These are phyloP conservation scores for Omphaloscelis lunosa DNA, from an alignment of 2,888 invertebrate species.

Conservation along the genomic window DNA sequence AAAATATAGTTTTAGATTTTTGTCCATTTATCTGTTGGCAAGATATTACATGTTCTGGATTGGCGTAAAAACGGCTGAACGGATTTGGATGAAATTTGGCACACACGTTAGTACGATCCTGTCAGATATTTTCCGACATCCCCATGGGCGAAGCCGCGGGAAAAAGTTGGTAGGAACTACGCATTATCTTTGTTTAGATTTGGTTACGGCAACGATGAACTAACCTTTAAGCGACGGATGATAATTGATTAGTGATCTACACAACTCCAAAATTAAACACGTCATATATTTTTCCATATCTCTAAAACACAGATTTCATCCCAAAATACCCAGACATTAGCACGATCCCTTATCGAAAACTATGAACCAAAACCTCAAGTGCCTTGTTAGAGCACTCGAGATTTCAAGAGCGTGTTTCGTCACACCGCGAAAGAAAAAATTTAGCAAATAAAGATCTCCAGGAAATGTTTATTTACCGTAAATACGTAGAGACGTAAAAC, in stretches of 20 bases:
- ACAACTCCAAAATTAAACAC: background rate
- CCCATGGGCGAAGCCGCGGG: background rate
- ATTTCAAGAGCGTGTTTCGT: constrained; percentile 63
- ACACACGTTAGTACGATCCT: background rate
- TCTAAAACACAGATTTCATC: constrained; percentile 27
- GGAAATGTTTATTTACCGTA: constrained; percentile 66
- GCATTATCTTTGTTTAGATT: background rate
- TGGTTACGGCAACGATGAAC: background rate
- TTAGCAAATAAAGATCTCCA: constrained; percentile 65
- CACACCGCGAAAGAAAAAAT: constrained; percentile 60
- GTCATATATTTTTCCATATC: constrained; percentile 15
- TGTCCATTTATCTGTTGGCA: background rate
- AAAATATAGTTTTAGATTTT: too few species aligned
- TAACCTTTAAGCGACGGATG: background rate
- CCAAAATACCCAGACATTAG: constrained; percentile 42
- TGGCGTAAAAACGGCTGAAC: background rate
- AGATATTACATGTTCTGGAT: too few species aligned
- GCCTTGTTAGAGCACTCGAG: constrained; percentile 71
- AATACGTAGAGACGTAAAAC: constrained; percentile 71
- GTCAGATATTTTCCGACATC: background rate
- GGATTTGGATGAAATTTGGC: background rate
- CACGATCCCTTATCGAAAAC: constrained; percentile 50
- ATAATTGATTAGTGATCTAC: background rate
- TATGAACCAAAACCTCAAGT: constrained; percentile 63
- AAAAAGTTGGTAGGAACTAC: background rate